Conservation (phyloP, 2,888 invertebrate species). For the Scelioninae gen. 1 region DNA sequence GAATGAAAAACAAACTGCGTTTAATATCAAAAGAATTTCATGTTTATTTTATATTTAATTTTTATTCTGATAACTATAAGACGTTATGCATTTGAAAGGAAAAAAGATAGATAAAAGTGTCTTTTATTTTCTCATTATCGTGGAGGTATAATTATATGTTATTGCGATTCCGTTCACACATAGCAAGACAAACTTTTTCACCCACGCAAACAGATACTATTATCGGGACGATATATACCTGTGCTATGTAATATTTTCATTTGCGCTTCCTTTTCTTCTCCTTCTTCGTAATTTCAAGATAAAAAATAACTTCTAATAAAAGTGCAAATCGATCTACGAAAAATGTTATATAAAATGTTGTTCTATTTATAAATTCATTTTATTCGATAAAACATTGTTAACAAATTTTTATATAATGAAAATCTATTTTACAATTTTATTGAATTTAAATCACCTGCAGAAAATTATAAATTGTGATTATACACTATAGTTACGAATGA, state of each 20-base stretch:
- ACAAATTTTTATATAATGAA: too few relatives aligned
- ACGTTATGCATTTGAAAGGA: conserved; percentile 38
- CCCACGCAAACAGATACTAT: conserved; percentile 67
- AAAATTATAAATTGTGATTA: too few relatives aligned
- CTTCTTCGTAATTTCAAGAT: conserved; percentile 55
- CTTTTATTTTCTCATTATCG: conserved; percentile 66
- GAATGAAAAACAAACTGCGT: too few relatives aligned
- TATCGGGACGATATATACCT: conserved; percentile 62
- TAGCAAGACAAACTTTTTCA: conserved; percentile 56
- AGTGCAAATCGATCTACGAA: conserved; percentile 18
- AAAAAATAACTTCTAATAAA: conserved; percentile 38
- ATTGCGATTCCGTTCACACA: conserved; percentile 56
- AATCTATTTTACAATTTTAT: too few relatives aligned
- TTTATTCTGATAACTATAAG: conserved; percentile 42
- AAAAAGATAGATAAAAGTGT: conserved; percentile 52
- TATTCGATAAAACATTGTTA: too few relatives aligned
- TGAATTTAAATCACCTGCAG: too few relatives aligned
- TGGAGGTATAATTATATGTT: conserved; percentile 64
- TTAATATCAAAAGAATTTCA: too few relatives aligned
- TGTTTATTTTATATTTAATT: conserved; percentile 1
- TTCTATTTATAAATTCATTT: too few relatives aligned
- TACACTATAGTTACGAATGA: too few relatives aligned
- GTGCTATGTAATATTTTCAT: conserved; percentile 63
- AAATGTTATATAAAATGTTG: too few relatives aligned
- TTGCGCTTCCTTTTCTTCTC: conserved; percentile 55